phyloP scores from a whole-genome alignment of 2,888 invertebrate genomes.

The Coelopa pilipes region DNA sequence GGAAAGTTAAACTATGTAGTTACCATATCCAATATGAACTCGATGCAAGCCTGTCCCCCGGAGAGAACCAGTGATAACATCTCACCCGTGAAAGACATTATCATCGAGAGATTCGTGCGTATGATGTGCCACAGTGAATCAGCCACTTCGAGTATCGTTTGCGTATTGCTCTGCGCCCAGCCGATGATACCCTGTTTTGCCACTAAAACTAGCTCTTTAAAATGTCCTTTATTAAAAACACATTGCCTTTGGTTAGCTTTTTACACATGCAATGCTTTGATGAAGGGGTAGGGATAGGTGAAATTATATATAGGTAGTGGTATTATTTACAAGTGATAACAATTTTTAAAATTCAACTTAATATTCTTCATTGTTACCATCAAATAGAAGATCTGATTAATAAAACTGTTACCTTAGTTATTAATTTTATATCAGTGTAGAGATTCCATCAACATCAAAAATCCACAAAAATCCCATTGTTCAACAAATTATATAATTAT shows the following conservation, averaged over 20 bases:
- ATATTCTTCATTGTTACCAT: too few species aligned
- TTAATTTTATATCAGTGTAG: too few species aligned
- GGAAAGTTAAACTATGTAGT: constrained; percentile 44
- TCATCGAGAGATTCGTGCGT: constrained; percentile 90
- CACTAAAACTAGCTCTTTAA: constrained; percentile 68
- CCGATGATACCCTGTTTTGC: constrained; percentile 74
- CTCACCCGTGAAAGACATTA: constrained; percentile 87
- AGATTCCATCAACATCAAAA: too few species aligned
- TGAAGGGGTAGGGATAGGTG: background rate
- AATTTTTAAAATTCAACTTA: too few species aligned
- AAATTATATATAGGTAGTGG: too few species aligned
- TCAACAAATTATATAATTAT: too few species aligned
- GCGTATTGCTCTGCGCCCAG: constrained; percentile 91
- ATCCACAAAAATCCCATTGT: too few species aligned
- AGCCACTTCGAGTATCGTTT: constrained; percentile 85
- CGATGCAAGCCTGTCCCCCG: constrained; percentile 89
- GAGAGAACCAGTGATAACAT: constrained; percentile 87
- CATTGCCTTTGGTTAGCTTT: constrained; percentile 62
- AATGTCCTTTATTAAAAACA: constrained; percentile 67
- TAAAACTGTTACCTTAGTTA: too few species aligned
- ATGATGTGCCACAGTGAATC: constrained; percentile 90
- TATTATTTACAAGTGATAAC: too few species aligned
- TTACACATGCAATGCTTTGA: constrained; percentile 48
- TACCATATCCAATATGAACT: constrained; percentile 86
- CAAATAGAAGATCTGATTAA: too few species aligned